These are phyloP conservation scores for Sula dactylatra DNA, from an alignment of 2,113 vertebrate genomes.

Conservation along the genomic window DNA sequence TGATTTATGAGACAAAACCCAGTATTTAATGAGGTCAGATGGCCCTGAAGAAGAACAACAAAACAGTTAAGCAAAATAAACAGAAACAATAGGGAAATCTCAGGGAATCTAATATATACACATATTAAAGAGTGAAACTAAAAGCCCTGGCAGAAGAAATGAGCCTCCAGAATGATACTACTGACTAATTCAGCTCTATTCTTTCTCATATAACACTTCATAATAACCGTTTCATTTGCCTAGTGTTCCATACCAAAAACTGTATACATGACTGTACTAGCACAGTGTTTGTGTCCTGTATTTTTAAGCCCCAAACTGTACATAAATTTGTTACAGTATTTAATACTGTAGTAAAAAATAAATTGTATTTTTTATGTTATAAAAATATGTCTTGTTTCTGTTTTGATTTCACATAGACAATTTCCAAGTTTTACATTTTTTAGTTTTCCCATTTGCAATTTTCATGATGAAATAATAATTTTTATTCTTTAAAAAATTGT, in stretches of 20 bases:
- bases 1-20: conserved; percentile 5
- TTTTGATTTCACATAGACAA: background rate
- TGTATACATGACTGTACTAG: accelerated
- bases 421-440: background rate
- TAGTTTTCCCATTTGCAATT: background rate
- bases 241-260: background rate
- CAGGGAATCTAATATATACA: background rate
- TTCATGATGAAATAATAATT: background rate
- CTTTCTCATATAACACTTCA: background rate
- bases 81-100: background rate
- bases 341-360: background rate
- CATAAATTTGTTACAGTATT: background rate
- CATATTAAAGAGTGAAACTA: background rate
- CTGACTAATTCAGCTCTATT: background rate
- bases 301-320: background rate
- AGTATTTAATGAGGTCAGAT: conserved; percentile 16
- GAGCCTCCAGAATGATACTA: background rate
- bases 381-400: background rate
- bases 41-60: background rate
- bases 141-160: background rate
- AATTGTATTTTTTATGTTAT: background rate
- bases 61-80: background rate
- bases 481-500: background rate
- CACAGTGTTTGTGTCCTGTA: background rate
- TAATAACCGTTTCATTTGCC: background rate